These are phyloP conservation scores for Pristiophorus japonicus DNA, from an alignment of 2,113 vertebrate genomes.

Conservation along the genomic window DNA sequence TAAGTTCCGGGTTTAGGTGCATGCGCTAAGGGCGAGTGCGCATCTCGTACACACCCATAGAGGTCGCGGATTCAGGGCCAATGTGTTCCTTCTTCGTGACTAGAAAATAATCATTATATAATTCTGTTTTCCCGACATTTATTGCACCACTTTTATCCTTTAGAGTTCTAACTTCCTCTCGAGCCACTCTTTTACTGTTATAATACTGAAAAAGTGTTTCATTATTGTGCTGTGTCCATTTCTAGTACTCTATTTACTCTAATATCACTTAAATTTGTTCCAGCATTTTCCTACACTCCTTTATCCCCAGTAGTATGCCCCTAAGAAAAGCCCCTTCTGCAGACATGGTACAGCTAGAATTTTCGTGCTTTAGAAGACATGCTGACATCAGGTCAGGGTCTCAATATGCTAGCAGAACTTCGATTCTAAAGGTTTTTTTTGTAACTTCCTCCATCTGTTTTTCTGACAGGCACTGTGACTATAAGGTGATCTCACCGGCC, in stretches of 20 bases:
- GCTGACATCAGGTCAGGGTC: background rate
- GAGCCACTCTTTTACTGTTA: background rate
- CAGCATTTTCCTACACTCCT: background rate
- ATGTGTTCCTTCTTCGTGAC: background rate
- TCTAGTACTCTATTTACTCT: background rate
- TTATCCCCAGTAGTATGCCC: background rate
- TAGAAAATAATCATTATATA: background rate
- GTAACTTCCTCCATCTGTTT: slow-evolving; percentile 39
- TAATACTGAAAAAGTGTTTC: background rate
- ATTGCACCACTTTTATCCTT: background rate
- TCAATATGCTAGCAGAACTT: background rate
- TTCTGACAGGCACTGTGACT: slow-evolving; percentile 80
- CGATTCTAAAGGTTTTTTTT: background rate
- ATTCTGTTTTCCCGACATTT: background rate
- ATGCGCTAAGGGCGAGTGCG: no score
- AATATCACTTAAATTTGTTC: background rate
- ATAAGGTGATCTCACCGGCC: slow-evolving; percentile 95
- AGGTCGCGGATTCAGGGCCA: no score
- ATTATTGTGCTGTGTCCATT: background rate
- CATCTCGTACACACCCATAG: no score
- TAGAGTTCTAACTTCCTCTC: background rate
- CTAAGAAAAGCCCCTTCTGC: background rate
- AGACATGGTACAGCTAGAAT: background rate
- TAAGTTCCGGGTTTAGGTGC: no score
- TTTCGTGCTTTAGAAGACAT: background rate